These are phyloP conservation scores for Amblyteles armatorius DNA, from an alignment of 2,888 invertebrate species.

Conservation along the genomic window DNA sequence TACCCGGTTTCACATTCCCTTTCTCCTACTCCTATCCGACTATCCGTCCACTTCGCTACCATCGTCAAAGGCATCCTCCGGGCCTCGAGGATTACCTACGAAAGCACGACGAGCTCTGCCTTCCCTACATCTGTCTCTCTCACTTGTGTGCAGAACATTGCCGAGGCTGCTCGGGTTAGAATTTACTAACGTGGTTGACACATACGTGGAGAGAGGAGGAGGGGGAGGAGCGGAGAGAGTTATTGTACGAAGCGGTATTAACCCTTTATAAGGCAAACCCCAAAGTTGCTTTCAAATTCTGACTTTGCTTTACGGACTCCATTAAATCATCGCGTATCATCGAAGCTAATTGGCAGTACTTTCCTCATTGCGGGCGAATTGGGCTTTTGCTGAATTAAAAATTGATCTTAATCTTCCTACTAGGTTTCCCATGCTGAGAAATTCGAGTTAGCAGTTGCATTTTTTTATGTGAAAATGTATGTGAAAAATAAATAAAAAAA, in stretches of 20 bases:
- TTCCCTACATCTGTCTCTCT: background rate
- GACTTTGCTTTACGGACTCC: background rate
- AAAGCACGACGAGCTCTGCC: slow-evolving; percentile 47
- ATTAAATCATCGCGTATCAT: background rate
- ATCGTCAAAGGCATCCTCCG: slow-evolving; percentile 68
- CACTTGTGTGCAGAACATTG: slow-evolving; percentile 72
- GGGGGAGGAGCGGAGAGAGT: slow-evolving; percentile 63
- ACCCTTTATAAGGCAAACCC: slow-evolving; percentile 57
- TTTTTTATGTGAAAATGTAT: background rate
- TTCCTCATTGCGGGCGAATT: background rate
- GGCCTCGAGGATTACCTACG: slow-evolving; percentile 62
- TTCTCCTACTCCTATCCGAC: slow-evolving; percentile 37
- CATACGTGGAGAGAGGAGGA: slow-evolving; percentile 64
- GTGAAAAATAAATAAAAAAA: background rate
- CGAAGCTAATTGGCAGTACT: background rate
- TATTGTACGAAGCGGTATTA: slow-evolving; percentile 80
- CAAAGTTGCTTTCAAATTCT: slow-evolving; percentile 24
- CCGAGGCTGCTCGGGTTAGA: slow-evolving; percentile 79
- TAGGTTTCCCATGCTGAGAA: too few relatives aligned
- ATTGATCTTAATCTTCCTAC: too few relatives aligned
- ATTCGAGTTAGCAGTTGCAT: background rate
- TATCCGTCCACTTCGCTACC: slow-evolving; percentile 51
- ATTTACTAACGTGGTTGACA: slow-evolving; percentile 76
- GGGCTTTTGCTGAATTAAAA: too few relatives aligned
- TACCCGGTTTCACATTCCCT: slow-evolving; percentile 54